A percentile compares a stretch with the other conserved stretches of the same genome.
phyloP scores from a whole-genome alignment of 2,113 vertebrate species.

The Rhagologus leucostigma region DNA sequence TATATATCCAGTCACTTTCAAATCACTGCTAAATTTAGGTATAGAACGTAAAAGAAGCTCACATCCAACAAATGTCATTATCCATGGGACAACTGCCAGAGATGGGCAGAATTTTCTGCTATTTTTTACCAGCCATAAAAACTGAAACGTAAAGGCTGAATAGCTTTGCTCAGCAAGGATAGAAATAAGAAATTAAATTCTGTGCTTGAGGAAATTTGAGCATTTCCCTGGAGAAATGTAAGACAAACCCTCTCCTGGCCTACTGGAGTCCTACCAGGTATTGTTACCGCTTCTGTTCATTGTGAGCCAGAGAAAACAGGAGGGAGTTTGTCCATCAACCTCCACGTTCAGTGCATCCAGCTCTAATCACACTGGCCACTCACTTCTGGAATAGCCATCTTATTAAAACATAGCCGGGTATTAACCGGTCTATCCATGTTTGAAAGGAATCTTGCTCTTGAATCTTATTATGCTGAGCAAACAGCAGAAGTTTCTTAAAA shows the following conservation, averaged over 20 bases:
- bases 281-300: not conserved
- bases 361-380: not conserved
- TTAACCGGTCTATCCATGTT: not conserved
- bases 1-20: not conserved
- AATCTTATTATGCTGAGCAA: not conserved
- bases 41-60: not conserved
- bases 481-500: not conserved
- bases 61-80: not conserved
- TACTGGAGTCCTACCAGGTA: not conserved
- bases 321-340: not conserved
- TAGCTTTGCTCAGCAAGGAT: not conserved
- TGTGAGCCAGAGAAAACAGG: not conserved
- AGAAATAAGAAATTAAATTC: not conserved
- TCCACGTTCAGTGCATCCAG: not conserved
- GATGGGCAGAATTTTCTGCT: not conserved
- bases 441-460: not conserved
- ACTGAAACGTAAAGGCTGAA: not conserved
- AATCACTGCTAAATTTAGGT: not conserved
- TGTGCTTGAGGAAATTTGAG: not conserved
- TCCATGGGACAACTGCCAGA: not conserved
- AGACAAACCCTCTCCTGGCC: not conserved
- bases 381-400: constrained; percentile 33
- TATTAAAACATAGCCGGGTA: not conserved
- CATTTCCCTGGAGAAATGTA: not conserved
- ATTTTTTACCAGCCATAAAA: not conserved